Conservation (phyloP, 2,888 invertebrate species). For the Microplitis manilae region DNA sequence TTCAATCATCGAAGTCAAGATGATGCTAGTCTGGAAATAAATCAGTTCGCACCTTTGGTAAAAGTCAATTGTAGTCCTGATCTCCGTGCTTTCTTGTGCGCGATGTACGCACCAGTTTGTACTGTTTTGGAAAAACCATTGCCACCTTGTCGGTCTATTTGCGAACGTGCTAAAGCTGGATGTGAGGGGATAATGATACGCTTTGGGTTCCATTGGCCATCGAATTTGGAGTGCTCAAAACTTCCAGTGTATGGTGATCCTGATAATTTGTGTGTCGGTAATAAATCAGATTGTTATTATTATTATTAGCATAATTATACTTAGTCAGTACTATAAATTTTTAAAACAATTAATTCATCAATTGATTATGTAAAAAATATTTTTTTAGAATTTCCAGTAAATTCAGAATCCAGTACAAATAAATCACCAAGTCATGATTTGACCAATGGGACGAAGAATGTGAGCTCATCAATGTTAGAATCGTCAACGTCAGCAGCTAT, state of each 20-base stretch:
- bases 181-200: slow-evolving; percentile 89
- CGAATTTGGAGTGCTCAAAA: slow-evolving; percentile 87
- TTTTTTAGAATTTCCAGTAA: no score
- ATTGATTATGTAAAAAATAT: no score
- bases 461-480: no score
- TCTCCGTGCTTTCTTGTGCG: slow-evolving; percentile 94
- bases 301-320: no score
- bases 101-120: slow-evolving; percentile 96
- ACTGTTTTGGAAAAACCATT: slow-evolving; percentile 92
- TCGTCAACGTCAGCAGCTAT: no score
- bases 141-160: slow-evolving; percentile 92
- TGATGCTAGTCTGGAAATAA: slow-evolving; percentile 93
- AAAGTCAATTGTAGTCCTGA: slow-evolving; percentile 96
- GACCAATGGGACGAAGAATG: no score
- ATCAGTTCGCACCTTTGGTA: slow-evolving; percentile 93
- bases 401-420: no score
- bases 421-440: no score
- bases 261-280: slow-evolving; percentile 84
- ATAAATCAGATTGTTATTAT: slow-evolving; percentile 71
- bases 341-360: no score
- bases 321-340: no score
- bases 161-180: slow-evolving; percentile 88
- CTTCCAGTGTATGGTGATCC: slow-evolving; percentile 82
- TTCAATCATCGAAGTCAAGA: slow-evolving; percentile 93
- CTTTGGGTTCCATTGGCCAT: slow-evolving; percentile 93